These are phyloP conservation scores for Chrysotoxum bicinctum DNA, from an alignment of 2,888 invertebrate genomes.

Conservation along the genomic window DNA sequence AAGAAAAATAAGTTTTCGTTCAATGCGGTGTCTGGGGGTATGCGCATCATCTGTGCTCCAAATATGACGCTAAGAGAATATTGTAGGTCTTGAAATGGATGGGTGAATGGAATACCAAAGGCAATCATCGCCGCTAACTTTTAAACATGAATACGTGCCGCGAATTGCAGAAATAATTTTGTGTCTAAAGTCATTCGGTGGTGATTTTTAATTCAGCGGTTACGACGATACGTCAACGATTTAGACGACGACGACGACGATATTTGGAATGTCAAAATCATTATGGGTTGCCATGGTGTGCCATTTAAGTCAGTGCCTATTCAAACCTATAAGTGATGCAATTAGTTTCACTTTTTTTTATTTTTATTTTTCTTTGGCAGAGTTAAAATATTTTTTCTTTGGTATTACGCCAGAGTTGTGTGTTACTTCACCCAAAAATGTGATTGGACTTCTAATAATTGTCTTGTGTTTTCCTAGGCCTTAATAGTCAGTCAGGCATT, in stretches of 20 bases:
- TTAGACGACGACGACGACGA: neutral
- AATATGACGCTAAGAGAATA: constrained; percentile 17
- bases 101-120: constrained; percentile 24
- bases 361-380: constrained; percentile 13
- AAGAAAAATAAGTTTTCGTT: neutral
- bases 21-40: constrained; percentile 2
- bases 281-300: constrained; percentile 34
- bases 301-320: neutral
- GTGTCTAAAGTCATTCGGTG: constrained; percentile 4
- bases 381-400: constrained; percentile 38
- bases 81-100: constrained; percentile 12
- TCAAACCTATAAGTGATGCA: constrained; percentile 29
- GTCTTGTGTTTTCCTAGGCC: neutral
- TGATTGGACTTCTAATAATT: constrained; percentile 40
- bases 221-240: neutral
- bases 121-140: constrained; percentile 37
- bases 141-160: constrained; percentile 51
- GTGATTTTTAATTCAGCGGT: neutral
- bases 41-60: neutral
- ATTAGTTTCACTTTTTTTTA: constrained; percentile 56
- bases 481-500: constrained; percentile 35
- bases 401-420: constrained; percentile 23
- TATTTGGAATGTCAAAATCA: constrained; percentile 23
- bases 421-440: constrained; percentile 57
- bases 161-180: constrained; percentile 32